Base-by-base conservation (phyloP, 2,797 vertebrate species). In the Oreortyx pictus region DNA sequence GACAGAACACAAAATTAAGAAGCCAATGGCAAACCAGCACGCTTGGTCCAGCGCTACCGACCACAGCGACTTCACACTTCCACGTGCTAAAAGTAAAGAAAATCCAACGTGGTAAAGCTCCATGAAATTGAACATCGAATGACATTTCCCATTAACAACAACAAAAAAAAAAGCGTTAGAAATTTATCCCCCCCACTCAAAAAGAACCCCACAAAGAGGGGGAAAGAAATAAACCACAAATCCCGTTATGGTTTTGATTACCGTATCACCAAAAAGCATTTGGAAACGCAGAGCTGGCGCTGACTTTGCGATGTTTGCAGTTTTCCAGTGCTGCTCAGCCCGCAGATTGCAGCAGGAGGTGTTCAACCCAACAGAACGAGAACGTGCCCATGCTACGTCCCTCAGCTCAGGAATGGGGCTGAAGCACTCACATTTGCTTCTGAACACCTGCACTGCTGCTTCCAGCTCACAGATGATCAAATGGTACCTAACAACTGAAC, bases 21-120 rank as follows among this genome's bases (percentile, higher is more conserved):
- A 92, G 86, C 25, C 56, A 70, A 90, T 95, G 73, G 78, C 41
- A 93, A 91, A 95, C 47, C 31, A 93, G 74, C 7, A 20, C 27
- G 83, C 89, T 89, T 29, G 54, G 50, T 74, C 75, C 64, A 77
- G 89, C 70, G 64, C 0, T 59, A 88, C 76, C 17, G 56, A 72
- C 35, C 49, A 7, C 25, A 15, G 27, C 16, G 7, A 16, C 15
- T 17, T 11, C 16, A 17, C 50, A 6, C 52, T 29, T 18, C 52
- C 52, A 31, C 15, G 52, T 29, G 29, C 52, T 54, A 18, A 18
- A 54, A 15, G 29, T 7, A 8, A 75, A 80, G 57, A 41, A 49
- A 65, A 46, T 24, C 31, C 18, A 16, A 0, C 5, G 19, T 22
- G 4, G 24, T 22, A 61, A 50, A 86, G 79, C 57, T 57, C 49